These are phyloP conservation scores for Alauda arvensis DNA, from an alignment of 2,797 vertebrate genomes.

Conservation along the genomic window DNA sequence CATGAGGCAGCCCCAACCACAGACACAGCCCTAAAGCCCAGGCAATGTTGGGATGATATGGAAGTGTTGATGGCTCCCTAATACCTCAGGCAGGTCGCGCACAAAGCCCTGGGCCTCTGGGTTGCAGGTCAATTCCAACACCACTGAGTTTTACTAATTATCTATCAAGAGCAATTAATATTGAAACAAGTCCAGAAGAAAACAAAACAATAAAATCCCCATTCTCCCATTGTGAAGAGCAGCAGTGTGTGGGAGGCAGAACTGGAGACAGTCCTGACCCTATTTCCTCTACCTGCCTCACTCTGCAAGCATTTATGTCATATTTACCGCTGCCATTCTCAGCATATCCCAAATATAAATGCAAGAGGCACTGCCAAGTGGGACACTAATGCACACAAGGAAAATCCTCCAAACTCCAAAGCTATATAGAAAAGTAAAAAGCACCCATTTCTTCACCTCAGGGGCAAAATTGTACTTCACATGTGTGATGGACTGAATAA, in stretches of 20 bases:
- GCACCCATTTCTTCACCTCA: conserved; percentile 6
- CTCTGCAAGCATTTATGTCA: background rate
- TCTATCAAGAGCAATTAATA: background rate
- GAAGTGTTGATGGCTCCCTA: background rate
- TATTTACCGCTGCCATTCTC: too few relatives aligned
- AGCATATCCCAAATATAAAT: background rate
- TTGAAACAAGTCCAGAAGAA: background rate
- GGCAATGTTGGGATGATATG: accelerated
- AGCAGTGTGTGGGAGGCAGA: accelerated
- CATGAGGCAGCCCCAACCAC: background rate
- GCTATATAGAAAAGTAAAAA: background rate
- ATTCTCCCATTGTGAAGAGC: background rate
- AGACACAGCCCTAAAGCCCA: background rate
- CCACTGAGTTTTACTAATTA: background rate
- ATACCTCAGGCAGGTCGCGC: accelerated
- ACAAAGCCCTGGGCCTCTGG: background rate
- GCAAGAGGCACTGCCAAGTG: background rate
- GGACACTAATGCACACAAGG: background rate
- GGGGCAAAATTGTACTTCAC: conserved; percentile 48
- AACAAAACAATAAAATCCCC: background rate
- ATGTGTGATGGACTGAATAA: conserved; percentile 49
- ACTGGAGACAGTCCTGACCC: background rate
- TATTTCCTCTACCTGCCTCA: background rate
- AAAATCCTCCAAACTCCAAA: background rate
- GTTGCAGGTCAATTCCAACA: background rate